Base-by-base conservation (phyloP, 2,888 invertebrate species). In the Cataglyphis rosenhaueri region DNA sequence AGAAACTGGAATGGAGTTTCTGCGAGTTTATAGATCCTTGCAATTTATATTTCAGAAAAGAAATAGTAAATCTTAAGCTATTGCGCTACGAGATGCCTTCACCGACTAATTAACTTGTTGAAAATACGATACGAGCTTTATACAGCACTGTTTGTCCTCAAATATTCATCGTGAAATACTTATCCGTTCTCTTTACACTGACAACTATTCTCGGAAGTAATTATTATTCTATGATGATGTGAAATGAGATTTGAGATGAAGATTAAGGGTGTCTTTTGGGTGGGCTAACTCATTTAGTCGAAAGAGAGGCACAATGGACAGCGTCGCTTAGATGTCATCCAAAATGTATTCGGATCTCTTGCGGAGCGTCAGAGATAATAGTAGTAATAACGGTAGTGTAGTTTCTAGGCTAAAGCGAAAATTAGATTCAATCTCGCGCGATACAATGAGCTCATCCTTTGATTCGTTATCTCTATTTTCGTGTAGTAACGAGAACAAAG, bases 221-320 rank as follows among this genome's bases (percentile, higher is more conserved):
- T 76, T 65, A 55, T 55, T 76, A 76, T 66, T 76, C 76, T 41
- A 32, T 4, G 76, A 57, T 21, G 52, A 66, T 21, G n/a, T 32
- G n/a, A 21, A n/a, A 66, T 41, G 66, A 57, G 76, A 76, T 76
- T 76, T 57, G 55, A 76, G 76, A 76, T 15, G 76, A 76, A 41
- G 66, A 66, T 76, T 57, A 57, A 76, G 76, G 66, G 10, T 76
- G 76, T 66, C 76, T 66, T 76, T 9, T 66, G 76, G 76, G 66
- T 57, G 76, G 55, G 41, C 55, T 76, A 76, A 76, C 66, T 76
- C 76, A 66, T 76, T 76, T 76, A 76, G 55, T n/a, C 55, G 66
- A 25, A 25, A 1, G 29, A 44, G 44, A 3, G 15, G 55, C 76
- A 57, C 76, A 66, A 66, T 66, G 76, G 76, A 66, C 76, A 66